A percentile compares a stretch with the other conserved stretches of the same genome.
These are phyloP conservation scores for Podarcis muralis DNA, from an alignment of 2,113 vertebrate species.

Conservation along the genomic window DNA sequence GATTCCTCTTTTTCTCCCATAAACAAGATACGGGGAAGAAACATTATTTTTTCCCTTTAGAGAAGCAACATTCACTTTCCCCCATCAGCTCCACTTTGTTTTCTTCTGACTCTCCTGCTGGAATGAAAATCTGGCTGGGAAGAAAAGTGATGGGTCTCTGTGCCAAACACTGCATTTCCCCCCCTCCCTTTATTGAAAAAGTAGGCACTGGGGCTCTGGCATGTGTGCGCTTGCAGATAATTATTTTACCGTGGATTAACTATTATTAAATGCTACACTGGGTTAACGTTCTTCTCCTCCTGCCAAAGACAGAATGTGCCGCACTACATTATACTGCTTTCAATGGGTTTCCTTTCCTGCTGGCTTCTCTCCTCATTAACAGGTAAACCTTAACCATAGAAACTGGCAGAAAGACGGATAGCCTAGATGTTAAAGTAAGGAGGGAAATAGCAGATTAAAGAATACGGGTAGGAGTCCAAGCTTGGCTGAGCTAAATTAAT, in stretches of 20 bases:
- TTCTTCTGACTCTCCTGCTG: not conserved
- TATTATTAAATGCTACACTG: not conserved
- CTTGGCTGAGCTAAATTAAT: not conserved
- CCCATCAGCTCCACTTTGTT: not conserved
- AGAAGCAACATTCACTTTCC: not conserved
- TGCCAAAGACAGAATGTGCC: not conserved
- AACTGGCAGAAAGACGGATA: rapidly evolving
- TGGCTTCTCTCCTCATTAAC: not conserved
- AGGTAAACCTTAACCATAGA: not conserved
- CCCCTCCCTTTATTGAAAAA: not conserved
- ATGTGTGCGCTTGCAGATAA: constrained; percentile 16
- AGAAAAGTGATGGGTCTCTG: not conserved
- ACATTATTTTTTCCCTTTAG: not conserved
- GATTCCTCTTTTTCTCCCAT: not conserved
- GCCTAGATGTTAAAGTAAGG: not conserved
- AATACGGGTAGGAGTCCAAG: not conserved
- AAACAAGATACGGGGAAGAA: not conserved
- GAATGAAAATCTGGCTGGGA: constrained; percentile 26
- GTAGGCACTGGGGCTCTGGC: constrained; percentile 33
- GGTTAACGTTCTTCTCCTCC: not conserved
- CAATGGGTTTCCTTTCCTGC: not conserved
- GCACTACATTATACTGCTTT: not conserved
- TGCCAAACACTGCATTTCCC: not conserved
- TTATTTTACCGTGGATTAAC: not conserved
- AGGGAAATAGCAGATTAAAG: not conserved